Base-by-base conservation (phyloP, 2,888 invertebrate genomes). In the Nebria brevicollis region DNA sequence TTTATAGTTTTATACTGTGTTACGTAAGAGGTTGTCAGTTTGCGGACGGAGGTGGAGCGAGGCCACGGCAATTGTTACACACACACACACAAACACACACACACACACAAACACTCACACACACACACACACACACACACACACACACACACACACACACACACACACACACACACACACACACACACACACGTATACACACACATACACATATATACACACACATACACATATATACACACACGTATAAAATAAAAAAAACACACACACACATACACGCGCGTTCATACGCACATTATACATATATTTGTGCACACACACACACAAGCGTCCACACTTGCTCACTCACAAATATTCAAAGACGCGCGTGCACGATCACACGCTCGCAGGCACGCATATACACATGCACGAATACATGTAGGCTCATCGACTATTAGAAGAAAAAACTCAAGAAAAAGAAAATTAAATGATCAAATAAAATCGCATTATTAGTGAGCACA, bases 1-100 rank as follows among this genome's bases (percentile, higher is more conserved):
- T 70, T 20, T 25, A 70, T 70, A 70, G 26, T 26, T 25, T 25
- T 25, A 70, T 34, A 70, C 70, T 70, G 70, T 70, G 70, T 70
- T 70, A 70, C 70, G 70, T 70, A 70, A 70, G 70, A 15, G 70
- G 54, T 34, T 70, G 70, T 26, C 70, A 70, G 70, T 70, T 34
- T 26, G 25, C 20, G 70, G 70, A 70, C 34, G 70, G 70, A 70
- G 70, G 70, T 70, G 70, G 70, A 70, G 70, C 70, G 70, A 70
- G 70, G 70, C 70, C 70, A 70, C 70, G 25, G 70, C 70, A 70
- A 70, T 70, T 70, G 70, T 70, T 70, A 70, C 70, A 70, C 70
- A 25, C 70, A 34, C 13, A 54, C 54, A 54, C 8, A 54, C 54
- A 54, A 0, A 6, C 8, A 54, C 54, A 54, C 2, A 6, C 54